Percentiles rank a stretch among this genome's conserved stretches.
These are phyloP conservation scores for Actias luna DNA, from an alignment of 2,888 invertebrate species.

Conservation along the genomic window DNA sequence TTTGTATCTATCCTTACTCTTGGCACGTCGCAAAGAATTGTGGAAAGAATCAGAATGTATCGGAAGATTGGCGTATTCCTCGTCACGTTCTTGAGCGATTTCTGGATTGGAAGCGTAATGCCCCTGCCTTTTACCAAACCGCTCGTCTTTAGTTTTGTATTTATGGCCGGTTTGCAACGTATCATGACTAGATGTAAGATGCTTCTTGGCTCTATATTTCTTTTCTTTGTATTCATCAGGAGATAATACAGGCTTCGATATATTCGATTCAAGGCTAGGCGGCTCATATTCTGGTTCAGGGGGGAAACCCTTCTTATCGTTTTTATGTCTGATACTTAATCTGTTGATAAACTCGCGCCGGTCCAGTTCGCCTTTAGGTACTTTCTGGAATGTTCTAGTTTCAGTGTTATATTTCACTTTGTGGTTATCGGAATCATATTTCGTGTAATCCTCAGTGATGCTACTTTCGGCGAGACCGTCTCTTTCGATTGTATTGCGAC, in stretches of 20 bases:
- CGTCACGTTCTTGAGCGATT: conserved; percentile 78
- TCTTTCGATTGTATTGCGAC: conserved; percentile 79
- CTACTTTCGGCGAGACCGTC: conserved; percentile 80
- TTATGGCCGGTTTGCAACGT: conserved; percentile 67
- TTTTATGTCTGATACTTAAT: conserved; percentile 55
- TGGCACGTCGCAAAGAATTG: conserved; percentile 83
- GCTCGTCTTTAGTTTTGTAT: conserved; percentile 70
- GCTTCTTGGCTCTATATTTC: conserved; percentile 72
- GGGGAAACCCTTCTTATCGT: conserved; percentile 65
- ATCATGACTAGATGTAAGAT: conserved; percentile 76
- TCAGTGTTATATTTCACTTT: conserved; percentile 72
- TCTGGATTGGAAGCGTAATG: conserved; percentile 84
- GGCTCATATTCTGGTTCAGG: conserved; percentile 83
- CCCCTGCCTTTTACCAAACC: conserved; percentile 73
- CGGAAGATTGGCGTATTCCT: conserved; percentile 73
- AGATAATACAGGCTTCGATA: conserved; percentile 80
- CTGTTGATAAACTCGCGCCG: conserved; percentile 65
- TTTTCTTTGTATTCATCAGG: conserved; percentile 82
- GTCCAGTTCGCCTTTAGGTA: conserved; percentile 62
- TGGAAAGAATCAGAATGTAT: conserved; percentile 78
- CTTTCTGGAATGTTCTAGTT: conserved; percentile 60
- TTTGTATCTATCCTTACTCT: conserved; percentile 72
- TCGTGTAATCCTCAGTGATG: conserved; percentile 73
- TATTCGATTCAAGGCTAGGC: conserved; percentile 84
- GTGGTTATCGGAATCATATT: conserved; percentile 72